Base-by-base conservation (phyloP, 2,113 vertebrate species). In the Ondatra zibethicus region DNA sequence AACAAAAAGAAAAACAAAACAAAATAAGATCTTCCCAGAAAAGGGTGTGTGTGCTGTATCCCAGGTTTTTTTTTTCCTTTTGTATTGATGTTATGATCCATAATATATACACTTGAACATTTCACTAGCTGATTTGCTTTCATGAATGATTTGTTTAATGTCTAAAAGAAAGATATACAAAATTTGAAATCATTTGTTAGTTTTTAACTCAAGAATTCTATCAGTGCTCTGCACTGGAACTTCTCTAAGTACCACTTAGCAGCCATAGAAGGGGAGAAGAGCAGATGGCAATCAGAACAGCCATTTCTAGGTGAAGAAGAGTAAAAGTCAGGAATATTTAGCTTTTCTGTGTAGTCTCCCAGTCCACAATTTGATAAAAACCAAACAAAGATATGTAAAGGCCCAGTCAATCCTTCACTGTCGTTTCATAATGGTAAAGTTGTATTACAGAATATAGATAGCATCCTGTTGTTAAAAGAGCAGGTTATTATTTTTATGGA, bases 351-450 rank as follows among this genome's bases (percentile, higher is more conserved):
- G 92, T 97, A 94, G 96, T 97, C 95, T 97, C 47, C 42, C 19
- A 95, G 29, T 73, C 97, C 97, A 96, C 93, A 88, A 4, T 1
- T 68, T 93, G 96, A 97, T 93, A 96, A 58, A 92, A 97, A 96
- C 97, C 85, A 95, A 96, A 92, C 81, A 95, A 76, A 88, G 96
- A 92, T 98, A 92, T 45, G 52, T 92, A 98, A 98, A 98, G 97
- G 97, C 97, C 96, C 98, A 85, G 94, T 97, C 50, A 97, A 93
- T 98, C 98, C 75, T 95, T 98, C 96, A 96, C 75, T 98, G 97
- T 97, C 97, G 93, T 17, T 96, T 98, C 89, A 89, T 86, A 97
- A 96, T n/a, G 77, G 66, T 33, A 94, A 90, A 98, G 97, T 97
- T 95, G 88, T 81, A 96, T 98, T 98, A 97, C 89, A 92, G 98